phyloP scores from a whole-genome alignment of 2,113 vertebrate species.

The Corythornis madagascariensis region DNA sequence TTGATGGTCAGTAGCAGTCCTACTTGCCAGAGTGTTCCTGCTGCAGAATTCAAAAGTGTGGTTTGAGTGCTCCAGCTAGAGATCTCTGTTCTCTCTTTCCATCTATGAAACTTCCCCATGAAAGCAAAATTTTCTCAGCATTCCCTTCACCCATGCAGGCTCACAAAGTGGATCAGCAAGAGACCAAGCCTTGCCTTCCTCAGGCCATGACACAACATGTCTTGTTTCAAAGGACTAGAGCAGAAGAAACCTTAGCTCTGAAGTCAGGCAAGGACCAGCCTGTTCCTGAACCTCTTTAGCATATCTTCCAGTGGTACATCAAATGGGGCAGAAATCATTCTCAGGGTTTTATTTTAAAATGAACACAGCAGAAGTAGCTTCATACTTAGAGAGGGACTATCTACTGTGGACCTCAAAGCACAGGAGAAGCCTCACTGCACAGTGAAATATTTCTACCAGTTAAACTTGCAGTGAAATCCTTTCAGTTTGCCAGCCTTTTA shows the following conservation, averaged over 20 bases:
- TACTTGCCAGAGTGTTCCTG: neutral
- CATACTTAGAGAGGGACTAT: neutral
- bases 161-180: neutral
- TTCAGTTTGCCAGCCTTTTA: neutral
- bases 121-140: neutral
- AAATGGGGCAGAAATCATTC: neutral
- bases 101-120: neutral
- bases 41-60: neutral
- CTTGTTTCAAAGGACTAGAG: neutral
- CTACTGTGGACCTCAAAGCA: neutral
- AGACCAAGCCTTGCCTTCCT: neutral
- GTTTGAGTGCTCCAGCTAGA: neutral
- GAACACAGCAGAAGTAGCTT: neutral
- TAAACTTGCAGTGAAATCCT: neutral
- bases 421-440: neutral
- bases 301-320: neutral
- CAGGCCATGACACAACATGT: neutral
- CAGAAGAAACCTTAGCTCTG: neutral
- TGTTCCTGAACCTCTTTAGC: neutral
- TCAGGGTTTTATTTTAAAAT: neutral
- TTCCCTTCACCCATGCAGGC: rapidly evolving
- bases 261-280: neutral
- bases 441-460: neutral
- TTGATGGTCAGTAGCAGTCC: neutral
- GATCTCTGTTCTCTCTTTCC: neutral